These are phyloP conservation scores for Pholis gunnellus DNA, from an alignment of 2,113 vertebrate species.

Conservation along the genomic window DNA sequence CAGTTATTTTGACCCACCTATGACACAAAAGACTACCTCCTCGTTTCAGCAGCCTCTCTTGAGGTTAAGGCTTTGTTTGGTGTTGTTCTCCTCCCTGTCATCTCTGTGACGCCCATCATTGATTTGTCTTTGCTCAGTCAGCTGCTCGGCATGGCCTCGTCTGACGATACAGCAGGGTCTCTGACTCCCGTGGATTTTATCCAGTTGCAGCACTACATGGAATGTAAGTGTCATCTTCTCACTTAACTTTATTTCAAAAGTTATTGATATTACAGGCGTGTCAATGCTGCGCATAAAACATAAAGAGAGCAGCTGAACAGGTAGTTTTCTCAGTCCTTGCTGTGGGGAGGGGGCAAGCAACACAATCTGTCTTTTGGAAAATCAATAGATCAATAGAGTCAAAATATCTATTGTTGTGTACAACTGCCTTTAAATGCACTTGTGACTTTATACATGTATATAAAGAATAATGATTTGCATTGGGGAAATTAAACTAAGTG, in stretches of 20 bases:
- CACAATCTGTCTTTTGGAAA: background rate
- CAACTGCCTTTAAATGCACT: background rate
- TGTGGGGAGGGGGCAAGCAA: background rate
- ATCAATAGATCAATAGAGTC: background rate
- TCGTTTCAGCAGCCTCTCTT: background rate
- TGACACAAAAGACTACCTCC: background rate
- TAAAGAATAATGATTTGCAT: background rate
- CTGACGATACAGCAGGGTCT: slow-evolving; percentile 63
- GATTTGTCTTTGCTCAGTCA: slow-evolving; percentile 23
- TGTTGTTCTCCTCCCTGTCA: background rate
- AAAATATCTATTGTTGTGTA: background rate
- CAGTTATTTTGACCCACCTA: slow-evolving; percentile 41
- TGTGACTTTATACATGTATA: background rate
- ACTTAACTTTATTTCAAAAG: background rate
- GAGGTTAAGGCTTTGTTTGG: background rate
- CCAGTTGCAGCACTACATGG: slow-evolving; percentile 91
- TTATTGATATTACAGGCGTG: background rate
- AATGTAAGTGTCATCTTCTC: slow-evolving; percentile 82
- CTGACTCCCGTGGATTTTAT: slow-evolving; percentile 90
- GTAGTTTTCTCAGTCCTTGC: background rate
- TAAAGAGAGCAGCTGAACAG: background rate
- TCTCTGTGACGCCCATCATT: background rate
- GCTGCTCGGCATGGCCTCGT: slow-evolving; percentile 62
- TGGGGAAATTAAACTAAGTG: background rate
- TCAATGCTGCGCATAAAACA: background rate